Evolutionary conservation across 1,140 invertebrate species (phyloP), one percentile per base, ranked within the genome.

Genomic region (Heterodera carotae): DNA sequence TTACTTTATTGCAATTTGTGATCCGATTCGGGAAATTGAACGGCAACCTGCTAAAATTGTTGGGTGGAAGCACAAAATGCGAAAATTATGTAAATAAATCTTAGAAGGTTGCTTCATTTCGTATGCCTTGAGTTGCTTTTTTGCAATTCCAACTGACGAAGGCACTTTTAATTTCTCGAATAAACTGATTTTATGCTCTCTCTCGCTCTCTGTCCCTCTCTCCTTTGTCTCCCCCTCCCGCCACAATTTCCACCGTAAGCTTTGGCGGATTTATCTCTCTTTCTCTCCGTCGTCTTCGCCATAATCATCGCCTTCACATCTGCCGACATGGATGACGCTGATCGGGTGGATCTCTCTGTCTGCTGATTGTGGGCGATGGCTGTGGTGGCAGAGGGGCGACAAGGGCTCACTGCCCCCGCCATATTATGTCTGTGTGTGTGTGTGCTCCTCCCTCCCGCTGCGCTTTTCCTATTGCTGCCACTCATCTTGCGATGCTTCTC

Each of bases 61-160:
- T 22, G 48, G 18, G 22, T 53, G 12, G 48, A 53, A 53, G 18
- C 48, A 53, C 12, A 8, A 39, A 39, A 1, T 39, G 4, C 2
- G 39, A 68, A 68, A 68, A n/a, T 6, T 27, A n/a, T 27, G 43
- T 33, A 33, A 69, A 69, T 69, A 69, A 69, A 15, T 69, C 6
- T 43, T 8, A 43, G 12, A 12, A 6, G 6, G 6, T 43, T 43
- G 68, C 25, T 33, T 69, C 34, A 53, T 69, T 69, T 12, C 3
- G 7, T 34, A 33, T 69, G n/a, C n/a, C n/a, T n/a, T n/a, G n/a
- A n/a, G n/a, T 69, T 69, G 39, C 39, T 29, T 69, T 34, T 27
- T 69, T 43, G 12, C 12, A 12, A 18, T 43, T 33, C 27, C n/a
- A n/a, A n/a, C n/a, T n/a, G n/a, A n/a, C n/a, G n/a, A n/a, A n/a